phyloP scores from a whole-genome alignment of 2,797 vertebrate species.

The Paramormyrops hopkinsi region DNA sequence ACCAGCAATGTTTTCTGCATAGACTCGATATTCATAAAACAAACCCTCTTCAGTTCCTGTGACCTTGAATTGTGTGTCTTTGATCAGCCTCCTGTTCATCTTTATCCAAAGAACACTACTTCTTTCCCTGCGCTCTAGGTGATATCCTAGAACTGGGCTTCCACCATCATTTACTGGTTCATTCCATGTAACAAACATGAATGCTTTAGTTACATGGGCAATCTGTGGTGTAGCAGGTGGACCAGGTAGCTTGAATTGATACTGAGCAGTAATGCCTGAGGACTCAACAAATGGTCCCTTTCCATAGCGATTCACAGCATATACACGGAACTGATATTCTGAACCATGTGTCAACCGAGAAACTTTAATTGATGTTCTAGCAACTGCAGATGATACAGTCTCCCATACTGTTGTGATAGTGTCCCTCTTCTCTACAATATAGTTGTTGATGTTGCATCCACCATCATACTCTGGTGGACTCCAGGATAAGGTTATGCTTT shows the following conservation, averaged over 20 bases:
- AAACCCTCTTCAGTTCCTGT: constrained; percentile 84
- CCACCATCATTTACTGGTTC: constrained; percentile 93
- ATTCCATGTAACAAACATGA: constrained; percentile 93
- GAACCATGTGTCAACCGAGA: constrained; percentile 77
- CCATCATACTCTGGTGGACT: constrained; percentile 89
- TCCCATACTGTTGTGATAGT: constrained; percentile 92
- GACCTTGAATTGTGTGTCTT: constrained; percentile 91
- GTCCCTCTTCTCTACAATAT: constrained; percentile 94
- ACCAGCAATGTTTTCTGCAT: constrained; percentile 95
- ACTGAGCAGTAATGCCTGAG: constrained; percentile 81
- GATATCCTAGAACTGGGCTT: constrained; percentile 85
- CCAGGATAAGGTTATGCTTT: constrained; percentile 88
- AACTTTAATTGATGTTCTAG: constrained; percentile 87
- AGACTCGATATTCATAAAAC: constrained; percentile 90
- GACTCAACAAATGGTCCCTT: constrained; percentile 81
- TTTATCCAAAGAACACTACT: constrained; percentile 96
- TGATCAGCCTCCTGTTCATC: constrained; percentile 85
- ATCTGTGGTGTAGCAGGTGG: constrained; percentile 90
- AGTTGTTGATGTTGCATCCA: constrained; percentile 94
- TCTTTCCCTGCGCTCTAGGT: constrained; percentile 90
- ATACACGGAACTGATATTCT: constrained; percentile 96
- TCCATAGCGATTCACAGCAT: constrained; percentile 94
- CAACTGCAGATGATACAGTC: constrained; percentile 81
- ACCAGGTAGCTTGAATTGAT: constrained; percentile 89
- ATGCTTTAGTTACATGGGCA: constrained; percentile 81